Percentiles rank a stretch among this genome's conserved stretches.
These are phyloP conservation scores for Timandra comae DNA, from an alignment of 2,888 invertebrate genomes.

Conservation along the genomic window DNA sequence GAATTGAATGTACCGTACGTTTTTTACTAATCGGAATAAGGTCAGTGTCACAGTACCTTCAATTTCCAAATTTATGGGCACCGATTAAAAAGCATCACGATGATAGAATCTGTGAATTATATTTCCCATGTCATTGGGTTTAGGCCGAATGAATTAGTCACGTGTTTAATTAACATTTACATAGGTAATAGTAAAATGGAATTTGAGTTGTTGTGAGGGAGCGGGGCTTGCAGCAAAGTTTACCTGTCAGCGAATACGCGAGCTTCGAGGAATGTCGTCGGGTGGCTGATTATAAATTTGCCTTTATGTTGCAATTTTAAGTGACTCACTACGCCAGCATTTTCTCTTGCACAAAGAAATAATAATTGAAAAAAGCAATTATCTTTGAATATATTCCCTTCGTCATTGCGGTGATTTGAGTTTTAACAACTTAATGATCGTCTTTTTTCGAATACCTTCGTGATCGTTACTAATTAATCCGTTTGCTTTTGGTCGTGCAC, in stretches of 20 bases:
- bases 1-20: conserved; percentile 15
- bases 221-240: conserved; percentile 33
- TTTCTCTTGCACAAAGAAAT: conserved; percentile 25
- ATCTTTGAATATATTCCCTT: conserved; percentile 20
- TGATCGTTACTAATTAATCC: conserved; percentile 22
- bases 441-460: conserved; percentile 21
- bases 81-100: conserved; percentile 29
- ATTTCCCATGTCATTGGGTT: conserved; percentile 31
- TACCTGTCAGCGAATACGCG: conserved; percentile 42
- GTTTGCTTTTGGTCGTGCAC: conserved; percentile 16
- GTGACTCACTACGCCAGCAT: conserved; percentile 52
- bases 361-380: conserved; percentile 20
- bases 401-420: conserved; percentile 17
- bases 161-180: conserved; percentile 23
- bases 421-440: conserved; percentile 33
- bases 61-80: conserved; percentile 28
- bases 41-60: conserved; percentile 30
- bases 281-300: conserved; percentile 61
- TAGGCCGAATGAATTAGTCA: conserved; percentile 22
- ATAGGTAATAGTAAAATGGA: conserved; percentile 19
- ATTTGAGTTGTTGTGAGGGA: conserved; percentile 25
- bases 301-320: conserved; percentile 53
- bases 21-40: conserved; percentile 32
- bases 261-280: conserved; percentile 58
- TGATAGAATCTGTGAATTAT: conserved; percentile 33